Conservation (phyloP, 2,888 invertebrate genomes). For the Tanytarsus gracilentus region DNA sequence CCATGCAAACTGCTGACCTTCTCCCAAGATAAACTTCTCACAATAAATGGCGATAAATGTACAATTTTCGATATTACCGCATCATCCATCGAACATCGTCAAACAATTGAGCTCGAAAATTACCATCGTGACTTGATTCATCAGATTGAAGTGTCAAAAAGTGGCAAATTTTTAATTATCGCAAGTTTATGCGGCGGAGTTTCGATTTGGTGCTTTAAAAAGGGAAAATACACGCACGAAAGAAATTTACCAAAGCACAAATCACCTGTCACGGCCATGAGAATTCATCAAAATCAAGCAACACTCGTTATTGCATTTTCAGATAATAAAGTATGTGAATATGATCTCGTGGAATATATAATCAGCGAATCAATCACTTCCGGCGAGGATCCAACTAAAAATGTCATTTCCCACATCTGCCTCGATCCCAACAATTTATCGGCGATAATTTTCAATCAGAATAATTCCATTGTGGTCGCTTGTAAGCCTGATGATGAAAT, state of each 20-base stretch:
- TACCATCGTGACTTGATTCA: conserved; percentile 48
- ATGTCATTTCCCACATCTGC: conserved; percentile 49
- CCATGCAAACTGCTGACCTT: conserved; percentile 42
- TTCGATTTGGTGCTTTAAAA: conserved; percentile 50
- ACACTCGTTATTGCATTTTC: conserved; percentile 64
- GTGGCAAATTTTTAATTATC: conserved; percentile 55
- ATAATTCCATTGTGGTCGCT: conserved; percentile 55
- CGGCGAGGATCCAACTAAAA: conserved; percentile 46
- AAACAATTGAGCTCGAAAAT: conserved; percentile 39
- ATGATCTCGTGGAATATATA: conserved; percentile 52
- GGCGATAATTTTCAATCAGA: conserved; percentile 64
- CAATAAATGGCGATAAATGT: conserved; percentile 41
- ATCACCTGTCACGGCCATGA: conserved; percentile 62
- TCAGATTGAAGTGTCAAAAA: conserved; percentile 45
- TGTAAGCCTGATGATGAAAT: conserved; percentile 37
- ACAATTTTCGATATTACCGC: conserved; percentile 41
- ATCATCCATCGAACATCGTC: conserved; percentile 37
- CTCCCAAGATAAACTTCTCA: conserved; percentile 41
- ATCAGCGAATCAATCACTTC: conserved; percentile 56
- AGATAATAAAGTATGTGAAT: conserved; percentile 75
- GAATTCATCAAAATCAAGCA: conserved; percentile 51
- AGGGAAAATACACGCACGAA: conserved; percentile 43
- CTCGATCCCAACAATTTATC: conserved; percentile 54
- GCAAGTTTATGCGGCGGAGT: conserved; percentile 59
- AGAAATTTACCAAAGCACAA: conserved; percentile 61